These are phyloP conservation scores for Macrotrachela quadricornifera DNA, from an alignment of 1,140 invertebrate genomes.

Conservation along the genomic window DNA sequence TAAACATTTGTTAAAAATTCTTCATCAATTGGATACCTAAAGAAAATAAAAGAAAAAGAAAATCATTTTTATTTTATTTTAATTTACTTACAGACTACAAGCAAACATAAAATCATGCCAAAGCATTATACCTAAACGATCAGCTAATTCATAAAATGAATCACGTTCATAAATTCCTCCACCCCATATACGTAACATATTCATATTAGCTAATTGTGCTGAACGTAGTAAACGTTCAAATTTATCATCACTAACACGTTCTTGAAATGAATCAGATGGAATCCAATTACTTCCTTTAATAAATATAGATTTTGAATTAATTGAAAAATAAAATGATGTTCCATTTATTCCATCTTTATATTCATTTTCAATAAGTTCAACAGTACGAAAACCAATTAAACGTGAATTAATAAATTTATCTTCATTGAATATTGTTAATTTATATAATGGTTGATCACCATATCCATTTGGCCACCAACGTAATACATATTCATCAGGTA, in stretches of 20 bases:
- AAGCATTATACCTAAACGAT: constrained; percentile 30
- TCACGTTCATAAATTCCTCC: constrained; percentile 45
- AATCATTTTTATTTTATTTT: too few species aligned
- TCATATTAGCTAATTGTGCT: constrained; percentile 59
- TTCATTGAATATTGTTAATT: constrained; percentile 34
- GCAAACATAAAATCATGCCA: constrained; percentile 76
- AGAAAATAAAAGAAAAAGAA: too few species aligned
- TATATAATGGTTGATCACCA: constrained; percentile 56
- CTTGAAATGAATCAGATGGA: constrained; percentile 64
- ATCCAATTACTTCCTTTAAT: constrained; percentile 87
- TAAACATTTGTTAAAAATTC: constrained; percentile 50
- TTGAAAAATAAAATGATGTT: constrained; percentile 58
- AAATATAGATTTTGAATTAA: constrained; percentile 73
- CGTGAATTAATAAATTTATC: constrained; percentile 20
- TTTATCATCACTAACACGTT: constrained; percentile 38
- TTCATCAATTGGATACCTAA: constrained; percentile 48
- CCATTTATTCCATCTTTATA: neutral
- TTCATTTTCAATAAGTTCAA: constrained; percentile 40
- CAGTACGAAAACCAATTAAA: constrained; percentile 60
- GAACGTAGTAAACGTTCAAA: constrained; percentile 41
- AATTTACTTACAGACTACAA: constrained; percentile 48
- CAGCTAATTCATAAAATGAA: constrained; percentile 55
- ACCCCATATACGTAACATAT: constrained; percentile 86
- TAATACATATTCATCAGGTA: constrained; percentile 24
- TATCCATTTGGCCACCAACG: constrained; percentile 88